Evolutionary conservation across 2,113 vertebrate genomes (phyloP), one percentile per base, ranked within the genome.

Genomic region (Siniperca chuatsi): DNA sequence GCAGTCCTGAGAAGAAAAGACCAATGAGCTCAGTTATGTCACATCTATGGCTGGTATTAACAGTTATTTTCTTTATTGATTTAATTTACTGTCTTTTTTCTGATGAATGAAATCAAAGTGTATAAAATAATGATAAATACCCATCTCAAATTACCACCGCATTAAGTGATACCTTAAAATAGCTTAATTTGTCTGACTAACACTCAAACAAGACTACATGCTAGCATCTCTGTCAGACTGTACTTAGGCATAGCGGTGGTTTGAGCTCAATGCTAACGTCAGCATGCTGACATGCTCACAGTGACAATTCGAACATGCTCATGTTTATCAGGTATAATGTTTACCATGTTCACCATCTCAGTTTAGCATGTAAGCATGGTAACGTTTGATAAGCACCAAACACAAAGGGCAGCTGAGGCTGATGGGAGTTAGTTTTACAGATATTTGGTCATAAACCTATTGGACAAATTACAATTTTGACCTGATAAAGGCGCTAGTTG

Each of bases 231-330:
- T 72, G 50, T 76, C 50, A 16, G 20, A 50, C 54, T 21, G 35
- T 57, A 15, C 35, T 12, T 23, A 37, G 20, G 21, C 69, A 64
- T 60, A 67, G 20, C 18, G 12, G 42, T 44, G 37, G 33, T 79
- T 46, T 54, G 8, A 54, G 60, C 50, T 70, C 50, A 65, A 74
- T 48, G 40, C 75, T 58, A 33, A 64, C 13, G 1, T 37, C 4
- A 72, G 65, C 73, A 62, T 25, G 3, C 29, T 37, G 68, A 82
- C 15, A 50, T 54, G 16, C 50, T 66, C 60, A 58, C 44, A 46
- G 20, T 66, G 15, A 72, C 16, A 71, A 71, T 77, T 13, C 12
- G 11, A 57, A 40, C 44, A 29, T 48, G 44, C n/a, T 10, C 2
- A 25, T 46, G 12, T 81, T 66, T 46, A 37, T 25, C 60, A 33